phyloP scores from a whole-genome alignment of 2,113 vertebrate species.

The Genyomyrus donnyi region DNA sequence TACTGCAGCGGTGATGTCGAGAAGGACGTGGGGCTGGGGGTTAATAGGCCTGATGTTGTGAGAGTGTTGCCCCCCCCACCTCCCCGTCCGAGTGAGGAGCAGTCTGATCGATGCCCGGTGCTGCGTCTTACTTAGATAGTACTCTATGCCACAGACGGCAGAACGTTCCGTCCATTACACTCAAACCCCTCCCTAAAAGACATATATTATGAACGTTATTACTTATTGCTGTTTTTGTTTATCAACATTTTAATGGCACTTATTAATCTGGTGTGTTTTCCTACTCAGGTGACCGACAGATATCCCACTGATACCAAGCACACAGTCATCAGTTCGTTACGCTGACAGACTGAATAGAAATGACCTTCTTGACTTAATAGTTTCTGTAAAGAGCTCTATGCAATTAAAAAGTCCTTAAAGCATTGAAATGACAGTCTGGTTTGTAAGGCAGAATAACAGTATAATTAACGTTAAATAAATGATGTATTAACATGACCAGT shows the following conservation, averaged over 20 bases:
- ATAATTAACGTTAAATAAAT: not conserved
- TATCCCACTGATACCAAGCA: not conserved
- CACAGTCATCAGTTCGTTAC: not conserved
- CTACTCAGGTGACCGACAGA: not conserved
- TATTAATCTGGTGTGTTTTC: not conserved
- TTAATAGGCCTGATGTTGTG: constrained; percentile 89
- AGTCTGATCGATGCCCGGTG: constrained; percentile 69
- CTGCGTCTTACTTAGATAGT: constrained; percentile 68
- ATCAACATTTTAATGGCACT: not conserved
- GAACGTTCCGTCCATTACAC: not conserved
- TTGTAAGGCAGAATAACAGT: not conserved
- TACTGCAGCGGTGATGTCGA: constrained; percentile 88
- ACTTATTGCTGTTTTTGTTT: not conserved
- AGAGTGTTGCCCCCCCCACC: constrained; percentile 34
- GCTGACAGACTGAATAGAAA: not conserved
- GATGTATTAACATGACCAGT: not conserved
- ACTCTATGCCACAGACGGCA: constrained; percentile 40
- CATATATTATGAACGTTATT: not conserved
- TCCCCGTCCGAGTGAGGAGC: constrained; percentile 59
- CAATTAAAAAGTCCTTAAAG: not conserved
- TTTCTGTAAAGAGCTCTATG: not conserved
- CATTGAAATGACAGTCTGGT: not conserved
- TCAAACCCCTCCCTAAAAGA: not conserved
- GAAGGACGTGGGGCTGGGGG: constrained; percentile 78
- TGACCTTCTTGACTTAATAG: not conserved